Conservation (phyloP, 2,113 vertebrate genomes). For the Tympanuchus pallidicinctus region DNA sequence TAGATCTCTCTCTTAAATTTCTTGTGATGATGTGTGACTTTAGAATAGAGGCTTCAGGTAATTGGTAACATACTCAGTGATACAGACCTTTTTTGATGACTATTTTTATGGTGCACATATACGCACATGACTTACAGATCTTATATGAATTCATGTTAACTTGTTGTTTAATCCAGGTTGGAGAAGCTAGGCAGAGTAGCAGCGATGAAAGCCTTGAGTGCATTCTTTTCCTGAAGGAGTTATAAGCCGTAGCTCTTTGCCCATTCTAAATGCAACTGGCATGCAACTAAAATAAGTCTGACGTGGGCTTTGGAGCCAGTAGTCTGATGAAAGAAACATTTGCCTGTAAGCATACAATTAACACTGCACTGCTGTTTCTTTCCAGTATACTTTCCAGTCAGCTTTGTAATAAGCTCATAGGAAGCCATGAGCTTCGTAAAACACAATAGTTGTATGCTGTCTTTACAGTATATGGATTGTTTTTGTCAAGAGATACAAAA, state of each 20-base stretch:
- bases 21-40: fast-evolving
- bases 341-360: neutral
- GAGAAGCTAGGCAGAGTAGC: neutral
- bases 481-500: neutral
- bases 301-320: neutral
- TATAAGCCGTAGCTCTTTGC: neutral
- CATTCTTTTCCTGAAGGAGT: neutral
- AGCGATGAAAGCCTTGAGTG: neutral
- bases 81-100: neutral
- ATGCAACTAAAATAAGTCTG: neutral
- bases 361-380: neutral
- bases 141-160: neutral
- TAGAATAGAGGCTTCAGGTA: neutral
- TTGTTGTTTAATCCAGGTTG: neutral
- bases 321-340: neutral
- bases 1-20: neutral
- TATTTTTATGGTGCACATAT: neutral
- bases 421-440: neutral
- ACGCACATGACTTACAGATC: neutral
- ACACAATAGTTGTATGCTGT: neutral
- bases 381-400: neutral
- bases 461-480: neutral
- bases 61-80: neutral
- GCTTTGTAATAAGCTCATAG: neutral
- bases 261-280: neutral